Conservation (phyloP, 1,140 invertebrate species). For the Camponotus pennsylvanicus region DNA sequence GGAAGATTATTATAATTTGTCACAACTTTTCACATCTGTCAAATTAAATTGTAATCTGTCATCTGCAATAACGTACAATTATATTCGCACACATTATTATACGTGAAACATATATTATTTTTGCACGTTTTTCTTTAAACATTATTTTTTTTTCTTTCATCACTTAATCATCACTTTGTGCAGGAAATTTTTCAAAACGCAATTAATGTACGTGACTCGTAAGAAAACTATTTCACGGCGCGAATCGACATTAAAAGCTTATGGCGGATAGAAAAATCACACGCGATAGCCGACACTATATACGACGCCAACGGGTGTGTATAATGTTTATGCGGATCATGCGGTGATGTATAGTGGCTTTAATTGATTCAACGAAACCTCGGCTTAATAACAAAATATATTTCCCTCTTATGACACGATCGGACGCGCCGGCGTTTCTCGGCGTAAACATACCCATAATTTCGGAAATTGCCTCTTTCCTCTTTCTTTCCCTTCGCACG, state of each 20-base stretch:
- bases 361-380: constrained; percentile 40
- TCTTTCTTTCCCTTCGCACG: background rate
- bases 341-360: constrained; percentile 13
- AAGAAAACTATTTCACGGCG: constrained; percentile 27
- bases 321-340: constrained; percentile 9
- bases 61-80: background rate
- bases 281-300: constrained; percentile 23
- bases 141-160: background rate
- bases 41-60: constrained; percentile 10
- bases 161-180: background rate
- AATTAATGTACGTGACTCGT: background rate
- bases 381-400: constrained; percentile 24
- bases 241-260: constrained; percentile 17
- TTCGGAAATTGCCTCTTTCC: background rate
- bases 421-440: constrained; percentile 13
- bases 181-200: constrained; percentile 7
- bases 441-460: constrained; percentile 6
- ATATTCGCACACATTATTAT: background rate
- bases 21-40: background rate
- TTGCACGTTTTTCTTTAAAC: background rate
- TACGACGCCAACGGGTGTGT: constrained; percentile 17
- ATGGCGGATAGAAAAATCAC: constrained; percentile 28
- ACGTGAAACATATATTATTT: background rate
- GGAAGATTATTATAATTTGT: background rate
- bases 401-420: background rate